Evolutionary conservation across 2,113 vertebrate genomes (phyloP), one percentile per base, ranked within the genome.

Genomic region (Chlamydotis undulata): DNA sequence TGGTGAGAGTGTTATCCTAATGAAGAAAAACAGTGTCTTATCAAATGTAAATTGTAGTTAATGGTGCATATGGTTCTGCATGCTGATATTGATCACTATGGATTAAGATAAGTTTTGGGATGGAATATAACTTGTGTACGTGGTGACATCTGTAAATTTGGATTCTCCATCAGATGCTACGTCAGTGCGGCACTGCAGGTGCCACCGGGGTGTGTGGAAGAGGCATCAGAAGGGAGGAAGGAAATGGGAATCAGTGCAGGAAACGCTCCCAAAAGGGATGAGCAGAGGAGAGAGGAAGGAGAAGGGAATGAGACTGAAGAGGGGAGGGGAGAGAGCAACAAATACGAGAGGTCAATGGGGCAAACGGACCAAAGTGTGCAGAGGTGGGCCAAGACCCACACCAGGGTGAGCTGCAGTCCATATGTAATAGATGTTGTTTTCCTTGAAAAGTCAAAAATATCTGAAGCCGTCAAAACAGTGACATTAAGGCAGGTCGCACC

Each of bases 1-100:
- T 75, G 85, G 35, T 0, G 4, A 76, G 56, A 89, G 22, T 9
- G 0, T n/a, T 31, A 35, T 52, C 23, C 19, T 96, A 90, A 94
- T 84, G 90, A 94, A 92, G 93, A 89, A 90, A 89, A 96, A n/a
- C 53, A 96, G 61, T 25, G 7, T 71, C 77, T 95, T 96, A 96
- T 90, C 68, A 87, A 37, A 90, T 67, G 70, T 45, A 93, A 95
- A 95, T 93, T 76, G 87, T 21, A 96, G 83, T 39, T 92, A 93
- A 91, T 93, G 78, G 83, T 93, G 74, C 88, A 83, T 92, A 76
- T 47, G 60, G 70, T 67, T 93, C 87, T 85, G 74, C 86, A 69
- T 25, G 52, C 85, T 95, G 77, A 53, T 79, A 69, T 93, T 87
- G 92, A 93, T 95, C 91, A 80, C 69, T 70, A 59, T 7, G 65